phyloP scores from a whole-genome alignment of 2,797 vertebrate genomes.

The Cryptoprocta ferox region DNA sequence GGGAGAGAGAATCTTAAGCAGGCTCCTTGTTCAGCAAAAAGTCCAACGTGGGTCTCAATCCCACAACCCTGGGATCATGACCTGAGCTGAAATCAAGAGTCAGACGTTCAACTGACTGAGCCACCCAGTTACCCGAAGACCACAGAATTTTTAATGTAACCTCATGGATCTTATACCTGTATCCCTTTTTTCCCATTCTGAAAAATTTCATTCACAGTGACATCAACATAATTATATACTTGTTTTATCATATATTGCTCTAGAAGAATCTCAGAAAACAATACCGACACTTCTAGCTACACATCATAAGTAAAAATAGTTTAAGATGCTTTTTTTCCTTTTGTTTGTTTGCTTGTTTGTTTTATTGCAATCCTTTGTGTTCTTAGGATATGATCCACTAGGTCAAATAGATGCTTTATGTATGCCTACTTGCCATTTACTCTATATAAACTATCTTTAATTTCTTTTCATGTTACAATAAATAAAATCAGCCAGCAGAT shows the following conservation, averaged over 20 bases:
- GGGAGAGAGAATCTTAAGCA: no score
- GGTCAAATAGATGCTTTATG: neutral
- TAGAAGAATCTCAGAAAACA: slow-evolving; percentile 38
- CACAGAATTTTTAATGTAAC: slow-evolving; percentile 1
- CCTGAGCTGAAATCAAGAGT: no score
- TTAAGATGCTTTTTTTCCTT: neutral
- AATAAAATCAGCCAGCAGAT: slow-evolving; percentile 18
- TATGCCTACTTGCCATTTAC: neutral
- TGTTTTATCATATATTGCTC: neutral
- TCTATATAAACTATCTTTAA: neutral
- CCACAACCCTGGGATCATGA: no score
- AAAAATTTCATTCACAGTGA: neutral
- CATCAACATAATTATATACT: neutral
- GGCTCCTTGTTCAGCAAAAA: no score
- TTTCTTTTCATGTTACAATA: slow-evolving; percentile 4
- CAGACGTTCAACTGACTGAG: no score
- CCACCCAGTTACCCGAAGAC: neutral
- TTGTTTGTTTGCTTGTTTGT: neutral
- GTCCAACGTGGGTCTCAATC: no score
- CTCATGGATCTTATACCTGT: neutral
- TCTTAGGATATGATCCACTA: neutral
- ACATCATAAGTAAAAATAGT: neutral
- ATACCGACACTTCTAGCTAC: neutral
- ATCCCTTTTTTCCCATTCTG: neutral
- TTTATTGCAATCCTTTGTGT: neutral